Evolutionary conservation across 2,797 vertebrate genomes (phyloP).

Genomic region (Limnodromus scolopaceus): DNA sequence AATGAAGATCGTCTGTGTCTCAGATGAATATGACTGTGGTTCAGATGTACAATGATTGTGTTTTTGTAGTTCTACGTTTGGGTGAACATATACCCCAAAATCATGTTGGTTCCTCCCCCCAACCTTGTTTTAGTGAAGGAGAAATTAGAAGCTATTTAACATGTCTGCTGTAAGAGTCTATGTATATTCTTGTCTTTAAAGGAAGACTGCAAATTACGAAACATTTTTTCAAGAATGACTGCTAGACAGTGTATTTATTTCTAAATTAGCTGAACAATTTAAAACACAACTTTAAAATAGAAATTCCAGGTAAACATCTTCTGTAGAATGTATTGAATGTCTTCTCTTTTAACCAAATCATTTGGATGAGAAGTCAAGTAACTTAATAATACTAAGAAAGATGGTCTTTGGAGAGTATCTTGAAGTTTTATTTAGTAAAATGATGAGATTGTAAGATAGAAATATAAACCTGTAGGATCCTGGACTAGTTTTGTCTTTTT

Average conservation of each 20-base stretch:
- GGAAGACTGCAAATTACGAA: background rate
- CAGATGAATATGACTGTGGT: background rate
- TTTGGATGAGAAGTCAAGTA: background rate
- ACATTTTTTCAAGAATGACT: background rate
- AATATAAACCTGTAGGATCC: background rate
- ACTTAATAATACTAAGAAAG: background rate
- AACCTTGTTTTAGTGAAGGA: background rate
- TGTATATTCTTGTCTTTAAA: background rate
- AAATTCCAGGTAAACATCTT: background rate
- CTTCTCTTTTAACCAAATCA: background rate
- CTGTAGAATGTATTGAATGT: background rate
- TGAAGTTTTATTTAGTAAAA: background rate
- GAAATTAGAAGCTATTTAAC: background rate
- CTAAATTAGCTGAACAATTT: background rate
- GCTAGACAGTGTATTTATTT: background rate
- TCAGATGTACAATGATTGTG: background rate
- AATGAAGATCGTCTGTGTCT: background rate
- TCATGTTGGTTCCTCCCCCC: fast-evolving
- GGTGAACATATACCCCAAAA: background rate
- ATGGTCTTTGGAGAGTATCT: background rate
- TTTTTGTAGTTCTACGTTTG: background rate
- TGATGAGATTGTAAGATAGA: background rate
- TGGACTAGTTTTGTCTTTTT: background rate
- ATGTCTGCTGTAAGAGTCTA: background rate
- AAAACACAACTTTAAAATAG: background rate